Conservation (phyloP, 2,797 vertebrate genomes). For the Schizopygopsis malacanthus region DNA sequence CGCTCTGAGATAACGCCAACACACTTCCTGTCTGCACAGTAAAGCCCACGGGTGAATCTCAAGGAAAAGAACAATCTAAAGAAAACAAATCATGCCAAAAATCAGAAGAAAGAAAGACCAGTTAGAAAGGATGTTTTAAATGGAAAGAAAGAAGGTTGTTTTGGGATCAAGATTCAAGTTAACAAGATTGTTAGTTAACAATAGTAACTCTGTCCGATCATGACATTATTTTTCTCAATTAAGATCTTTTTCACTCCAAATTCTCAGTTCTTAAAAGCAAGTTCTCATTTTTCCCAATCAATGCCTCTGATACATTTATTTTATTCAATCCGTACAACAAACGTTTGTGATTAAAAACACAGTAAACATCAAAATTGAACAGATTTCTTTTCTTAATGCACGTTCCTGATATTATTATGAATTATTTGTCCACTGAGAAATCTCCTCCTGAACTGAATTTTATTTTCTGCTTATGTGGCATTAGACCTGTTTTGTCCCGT, state of each 20-base stretch:
- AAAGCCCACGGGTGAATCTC: conserved; percentile 8
- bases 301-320: background rate
- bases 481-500: background rate
- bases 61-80: background rate
- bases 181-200: background rate
- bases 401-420: too few relatives aligned
- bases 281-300: background rate
- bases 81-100: background rate
- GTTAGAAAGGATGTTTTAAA: background rate
- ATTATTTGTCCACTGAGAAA: too few relatives aligned
- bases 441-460: background rate
- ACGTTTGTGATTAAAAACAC: background rate
- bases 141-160: background rate
- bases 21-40: conserved; percentile 24
- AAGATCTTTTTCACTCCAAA: background rate
- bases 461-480: background rate
- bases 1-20: background rate
- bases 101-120: background rate
- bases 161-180: too few relatives aligned
- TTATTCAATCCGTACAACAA: background rate
- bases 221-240: background rate
- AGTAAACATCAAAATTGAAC: too few relatives aligned
- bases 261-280: background rate
- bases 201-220: background rate
- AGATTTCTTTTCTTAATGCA: too few relatives aligned